phyloP scores from a whole-genome alignment of 1,140 invertebrate genomes.

The Ceratina japonica region DNA sequence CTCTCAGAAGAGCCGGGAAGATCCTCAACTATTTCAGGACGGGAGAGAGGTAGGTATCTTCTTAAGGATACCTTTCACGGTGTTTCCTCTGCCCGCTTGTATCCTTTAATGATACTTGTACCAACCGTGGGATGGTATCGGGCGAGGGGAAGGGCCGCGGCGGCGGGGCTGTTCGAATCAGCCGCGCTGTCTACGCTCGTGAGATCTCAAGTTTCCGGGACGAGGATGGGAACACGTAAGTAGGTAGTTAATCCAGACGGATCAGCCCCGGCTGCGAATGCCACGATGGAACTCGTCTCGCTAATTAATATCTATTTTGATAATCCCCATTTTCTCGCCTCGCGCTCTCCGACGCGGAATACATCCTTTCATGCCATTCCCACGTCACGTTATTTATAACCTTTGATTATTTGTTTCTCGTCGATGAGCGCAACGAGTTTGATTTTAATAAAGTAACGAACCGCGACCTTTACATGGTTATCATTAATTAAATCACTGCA shows the following conservation, averaged over 20 bases:
- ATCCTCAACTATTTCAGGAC: background rate
- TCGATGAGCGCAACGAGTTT: slow-evolving; percentile 1
- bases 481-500: slow-evolving; percentile 63
- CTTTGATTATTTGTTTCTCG: background rate
- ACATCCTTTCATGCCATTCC: too few relatives aligned
- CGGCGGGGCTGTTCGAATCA: slow-evolving; percentile 39
- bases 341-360: too few relatives aligned
- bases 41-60: background rate
- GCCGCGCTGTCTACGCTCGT: slow-evolving; percentile 33
- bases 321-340: slow-evolving; percentile 32
- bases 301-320: slow-evolving; percentile 61
- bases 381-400: slow-evolving; percentile 4
- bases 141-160: background rate
- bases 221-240: slow-evolving; percentile 46
- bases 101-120: slow-evolving; percentile 45
- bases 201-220: slow-evolving; percentile 55
- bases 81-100: slow-evolving; percentile 13
- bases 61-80: slow-evolving; percentile 46
- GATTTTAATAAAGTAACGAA: slow-evolving; percentile 29
- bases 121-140: background rate
- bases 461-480: slow-evolving; percentile 35
- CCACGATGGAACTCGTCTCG: slow-evolving; percentile 37
- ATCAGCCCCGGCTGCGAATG: slow-evolving; percentile 6
- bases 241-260: slow-evolving; percentile 54
- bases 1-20: background rate